Conservation (phyloP, 2,113 vertebrate genomes). For the Copsychus sechellarum region DNA sequence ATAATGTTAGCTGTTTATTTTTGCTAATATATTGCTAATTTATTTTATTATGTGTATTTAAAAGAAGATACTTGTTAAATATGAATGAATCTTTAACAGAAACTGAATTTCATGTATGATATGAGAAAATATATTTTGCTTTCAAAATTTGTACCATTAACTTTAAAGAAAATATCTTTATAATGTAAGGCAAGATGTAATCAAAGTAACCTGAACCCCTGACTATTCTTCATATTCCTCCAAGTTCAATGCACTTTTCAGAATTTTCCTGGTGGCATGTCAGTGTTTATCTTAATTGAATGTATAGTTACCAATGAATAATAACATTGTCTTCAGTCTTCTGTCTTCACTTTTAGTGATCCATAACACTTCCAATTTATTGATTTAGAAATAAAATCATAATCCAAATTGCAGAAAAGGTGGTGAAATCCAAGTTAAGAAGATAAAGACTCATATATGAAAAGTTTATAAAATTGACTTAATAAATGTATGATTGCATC, state of each 20-base stretch:
- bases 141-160: background rate
- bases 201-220: background rate
- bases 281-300: background rate
- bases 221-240: background rate
- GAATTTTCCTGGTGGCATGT: background rate
- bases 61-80: background rate
- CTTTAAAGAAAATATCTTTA: background rate
- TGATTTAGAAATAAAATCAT: background rate
- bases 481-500: background rate
- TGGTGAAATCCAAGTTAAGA: background rate
- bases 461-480: background rate
- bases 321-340: background rate
- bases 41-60: background rate
- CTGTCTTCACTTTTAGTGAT: background rate
- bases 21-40: no score
- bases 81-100: background rate
- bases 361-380: background rate
- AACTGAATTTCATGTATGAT: background rate
- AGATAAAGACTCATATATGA: background rate
- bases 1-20: background rate
- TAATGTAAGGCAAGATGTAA: background rate
- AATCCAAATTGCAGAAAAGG: background rate
- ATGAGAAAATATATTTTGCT: background rate
- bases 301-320: background rate
- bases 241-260: background rate